Evolutionary conservation across 2,888 invertebrate species (phyloP).

Genomic region (Gastracanthus pulcherrimus): DNA sequence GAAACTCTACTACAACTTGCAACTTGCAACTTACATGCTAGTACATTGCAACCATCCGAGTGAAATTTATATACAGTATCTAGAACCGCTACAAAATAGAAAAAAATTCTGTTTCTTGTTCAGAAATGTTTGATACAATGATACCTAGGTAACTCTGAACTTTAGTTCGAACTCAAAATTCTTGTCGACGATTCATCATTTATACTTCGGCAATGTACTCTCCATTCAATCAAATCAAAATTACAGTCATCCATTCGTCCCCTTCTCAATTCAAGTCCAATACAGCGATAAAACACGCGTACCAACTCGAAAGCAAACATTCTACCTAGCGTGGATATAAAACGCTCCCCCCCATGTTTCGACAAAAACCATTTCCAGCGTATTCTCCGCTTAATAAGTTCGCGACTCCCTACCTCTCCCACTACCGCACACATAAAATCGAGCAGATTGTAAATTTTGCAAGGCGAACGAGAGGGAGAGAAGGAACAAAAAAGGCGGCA

Average conservation of each 20-base stretch:
- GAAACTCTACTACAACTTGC: background rate
- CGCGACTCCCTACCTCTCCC: background rate
- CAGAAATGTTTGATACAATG: background rate
- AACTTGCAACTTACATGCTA: background rate
- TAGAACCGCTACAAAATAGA: background rate
- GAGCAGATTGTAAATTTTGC: slow-evolving; percentile 41
- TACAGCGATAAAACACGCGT: background rate
- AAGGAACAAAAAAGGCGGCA: background rate
- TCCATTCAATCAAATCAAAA: background rate
- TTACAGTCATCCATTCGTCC: background rate
- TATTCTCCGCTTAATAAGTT: slow-evolving; percentile 30
- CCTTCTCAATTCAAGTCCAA: background rate
- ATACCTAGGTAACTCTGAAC: background rate
- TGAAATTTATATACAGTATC: background rate
- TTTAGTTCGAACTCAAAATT: background rate
- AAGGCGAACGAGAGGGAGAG: background rate
- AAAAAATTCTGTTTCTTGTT: background rate
- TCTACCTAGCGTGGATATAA: background rate
- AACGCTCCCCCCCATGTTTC: background rate
- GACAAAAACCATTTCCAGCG: background rate
- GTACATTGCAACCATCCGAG: background rate
- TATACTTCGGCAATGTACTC: background rate
- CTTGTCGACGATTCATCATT: background rate
- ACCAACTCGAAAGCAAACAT: background rate
- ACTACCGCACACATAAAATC: background rate